Base-by-base conservation (phyloP, 1,140 invertebrate species). In the Maconellicoccus hirsutus region DNA sequence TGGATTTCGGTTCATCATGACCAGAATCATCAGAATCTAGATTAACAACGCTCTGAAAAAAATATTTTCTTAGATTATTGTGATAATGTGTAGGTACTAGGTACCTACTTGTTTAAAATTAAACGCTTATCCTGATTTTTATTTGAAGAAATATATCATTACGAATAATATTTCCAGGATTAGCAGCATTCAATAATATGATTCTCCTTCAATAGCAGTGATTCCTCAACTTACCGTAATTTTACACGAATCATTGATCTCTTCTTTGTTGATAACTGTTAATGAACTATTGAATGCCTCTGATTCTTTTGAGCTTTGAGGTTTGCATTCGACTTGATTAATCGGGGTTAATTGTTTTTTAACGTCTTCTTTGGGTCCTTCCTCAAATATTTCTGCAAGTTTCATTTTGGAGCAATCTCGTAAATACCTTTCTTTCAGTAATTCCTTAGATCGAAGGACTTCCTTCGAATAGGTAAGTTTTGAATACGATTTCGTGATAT, bases 1-100 rank as follows among this genome's bases (percentile, higher is more conserved):
- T 23, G 19, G 22, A 4, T 25, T 26, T 23, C 1, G 61, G 61
- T 66, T 66, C 61, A 10, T 66, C 61, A 22, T 66, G 61, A 8
- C 61, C 61, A 23, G 61, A 66, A 66, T 66, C 61, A 22, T 66
- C 61, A 12, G 61, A 66, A 66, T 66, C 61, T 23, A 66, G 25
- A 26, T 66, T 66, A 2, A 66, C 61, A 10, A 66, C 10, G 61
- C 25, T 66, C 61, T 66, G 21, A 22, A 59, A 59, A 59, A n/a
- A n/a, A n/a, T n/a, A n/a, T n/a, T n/a, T n/a, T n/a, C n/a, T n/a
- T n/a, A n/a, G n/a, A n/a, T n/a, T n/a, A n/a, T n/a, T n/a, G n/a
- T n/a, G n/a, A n/a, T n/a, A n/a, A n/a, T n/a, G n/a, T n/a, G n/a
- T n/a, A n/a, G n/a, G n/a, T n/a, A n/a, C n/a, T n/a, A n/a, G n/a